These are phyloP conservation scores for Julus scandinavius DNA, from an alignment of 2,888 invertebrate species.

Conservation along the genomic window DNA sequence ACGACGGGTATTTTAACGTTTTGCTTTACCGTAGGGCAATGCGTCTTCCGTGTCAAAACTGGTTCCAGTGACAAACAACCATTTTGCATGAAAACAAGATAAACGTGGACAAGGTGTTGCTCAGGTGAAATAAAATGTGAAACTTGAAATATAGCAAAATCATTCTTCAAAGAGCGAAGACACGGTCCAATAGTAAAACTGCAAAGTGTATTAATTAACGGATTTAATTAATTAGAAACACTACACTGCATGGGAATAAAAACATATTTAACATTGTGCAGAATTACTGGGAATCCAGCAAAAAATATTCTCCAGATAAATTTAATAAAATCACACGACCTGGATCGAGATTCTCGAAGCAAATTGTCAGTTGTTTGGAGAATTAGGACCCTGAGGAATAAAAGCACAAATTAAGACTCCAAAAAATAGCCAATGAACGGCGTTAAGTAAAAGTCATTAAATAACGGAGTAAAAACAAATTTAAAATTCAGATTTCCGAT, in stretches of 20 bases:
- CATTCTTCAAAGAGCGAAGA: no score
- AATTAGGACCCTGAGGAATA: no score
- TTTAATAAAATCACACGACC: background rate
- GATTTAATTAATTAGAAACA: background rate
- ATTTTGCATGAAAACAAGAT: no score
- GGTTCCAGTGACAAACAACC: no score
- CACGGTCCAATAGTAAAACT: background rate
- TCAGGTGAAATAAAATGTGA: no score
- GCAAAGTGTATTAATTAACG: background rate
- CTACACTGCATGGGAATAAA: background rate
- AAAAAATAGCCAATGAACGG: background rate
- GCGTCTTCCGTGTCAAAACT: no score
- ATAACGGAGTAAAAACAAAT: background rate
- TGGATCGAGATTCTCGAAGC: background rate
- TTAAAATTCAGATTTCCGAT: background rate
- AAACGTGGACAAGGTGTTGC: no score
- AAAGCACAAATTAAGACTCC: background rate
- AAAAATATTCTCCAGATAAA: background rate
- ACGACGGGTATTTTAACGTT: no score
- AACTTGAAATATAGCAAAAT: no score
- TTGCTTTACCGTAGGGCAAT: no score
- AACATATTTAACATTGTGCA: background rate
- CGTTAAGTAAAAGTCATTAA: background rate
- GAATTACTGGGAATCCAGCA: background rate
- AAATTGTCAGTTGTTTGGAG: background rate